Evolutionary conservation across 2,797 vertebrate genomes (phyloP), one percentile per base, ranked within the genome.

Genomic region (Ceryle rudis): DNA sequence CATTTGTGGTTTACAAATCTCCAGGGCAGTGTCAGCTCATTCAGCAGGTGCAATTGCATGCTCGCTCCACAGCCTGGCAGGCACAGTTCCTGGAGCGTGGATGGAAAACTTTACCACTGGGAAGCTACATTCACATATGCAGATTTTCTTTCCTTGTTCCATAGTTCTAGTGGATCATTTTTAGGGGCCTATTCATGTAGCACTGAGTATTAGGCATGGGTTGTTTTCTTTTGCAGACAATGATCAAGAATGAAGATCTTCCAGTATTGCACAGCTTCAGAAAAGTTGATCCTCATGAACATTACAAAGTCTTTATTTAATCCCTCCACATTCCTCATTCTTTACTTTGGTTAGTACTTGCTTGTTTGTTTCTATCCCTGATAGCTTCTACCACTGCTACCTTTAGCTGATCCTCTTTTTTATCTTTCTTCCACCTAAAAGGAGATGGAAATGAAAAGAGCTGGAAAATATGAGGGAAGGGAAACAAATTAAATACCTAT

Each of bases 41-140:
- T 73, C 57, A 83, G 67, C 62, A 96, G 57, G 57, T 74, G 72
- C 28, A 58, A 22, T 46, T 0, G 14, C 42, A 33, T 75, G 41
- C 19, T 81, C 2, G 1, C 65, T 81, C 96, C 81, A 57, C 83
- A 70, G 60, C 72, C 60, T 12, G 6, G 42, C 58, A 96, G 65
- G 35, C 65, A 82, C 5, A 7, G n/a, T 77, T 97, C 57, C 88
- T 93, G 74, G 77, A 96, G 87, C 22, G 4, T 47, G 55, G 58
- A 75, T 81, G 54, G 61, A 84, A 92, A 85, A 35, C 61, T 54
- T 81, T 92, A 54, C 81, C 35, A 35, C 71, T 62, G 1, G 3
- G 55, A 79, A 66, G 6, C 17, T 47, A 15, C 4, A 0, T 61
- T 80, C n/a, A 28, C 25, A 37, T 12, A 9, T 0, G 0, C 12